phyloP scores from a whole-genome alignment of 1,140 invertebrate genomes.

The Euschistus heros region DNA sequence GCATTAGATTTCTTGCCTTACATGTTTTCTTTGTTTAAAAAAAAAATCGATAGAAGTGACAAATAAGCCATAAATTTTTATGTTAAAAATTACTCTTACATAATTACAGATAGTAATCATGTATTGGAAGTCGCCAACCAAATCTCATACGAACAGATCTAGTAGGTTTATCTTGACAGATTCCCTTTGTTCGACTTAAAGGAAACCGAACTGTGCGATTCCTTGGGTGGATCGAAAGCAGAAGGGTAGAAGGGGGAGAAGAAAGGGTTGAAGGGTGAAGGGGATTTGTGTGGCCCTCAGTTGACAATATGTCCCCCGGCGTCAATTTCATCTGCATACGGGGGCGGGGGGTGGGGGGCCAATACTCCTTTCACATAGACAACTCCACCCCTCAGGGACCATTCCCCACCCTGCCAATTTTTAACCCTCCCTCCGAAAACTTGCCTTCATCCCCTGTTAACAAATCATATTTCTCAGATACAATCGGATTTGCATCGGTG shows the following conservation, averaged over 20 bases:
- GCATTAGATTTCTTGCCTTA: no score
- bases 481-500: slow-evolving; percentile 9
- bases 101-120: no score
- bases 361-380: slow-evolving; percentile 11
- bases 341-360: background rate
- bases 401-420: background rate
- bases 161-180: no score
- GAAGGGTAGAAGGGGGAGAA: slow-evolving; percentile 5
- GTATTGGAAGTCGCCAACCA: no score
- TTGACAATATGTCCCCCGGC: slow-evolving; percentile 16
- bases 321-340: slow-evolving; percentile 19
- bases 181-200: background rate
- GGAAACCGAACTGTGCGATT: background rate
- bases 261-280: slow-evolving; percentile 10
- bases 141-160: no score
- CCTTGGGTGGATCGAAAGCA: background rate
- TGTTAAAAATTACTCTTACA: no score
- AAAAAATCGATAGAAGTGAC: no score
- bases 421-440: slow-evolving; percentile 10
- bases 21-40: no score
- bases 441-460: background rate
- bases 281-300: background rate
- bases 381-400: background rate
- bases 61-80: no score
- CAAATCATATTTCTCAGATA: background rate